phyloP scores from a whole-genome alignment of 2,113 vertebrate species.

The Benitochromis conjunctus region DNA sequence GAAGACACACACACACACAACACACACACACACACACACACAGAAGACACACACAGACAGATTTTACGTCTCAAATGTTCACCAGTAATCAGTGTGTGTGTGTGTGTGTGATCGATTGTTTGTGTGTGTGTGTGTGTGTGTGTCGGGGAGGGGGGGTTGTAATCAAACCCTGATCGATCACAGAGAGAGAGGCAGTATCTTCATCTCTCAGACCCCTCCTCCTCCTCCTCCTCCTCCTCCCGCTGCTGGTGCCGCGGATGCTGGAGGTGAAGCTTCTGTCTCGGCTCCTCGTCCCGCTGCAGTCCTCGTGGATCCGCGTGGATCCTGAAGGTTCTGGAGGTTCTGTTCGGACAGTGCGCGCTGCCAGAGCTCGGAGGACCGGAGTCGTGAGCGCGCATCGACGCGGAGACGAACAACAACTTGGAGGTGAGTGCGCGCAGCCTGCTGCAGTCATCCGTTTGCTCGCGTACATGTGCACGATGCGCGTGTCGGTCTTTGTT shows the following conservation, averaged over 20 bases:
- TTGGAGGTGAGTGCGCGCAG: background rate
- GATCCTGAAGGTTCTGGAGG: background rate
- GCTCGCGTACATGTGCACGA: background rate
- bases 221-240: background rate
- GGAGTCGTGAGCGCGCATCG: background rate
- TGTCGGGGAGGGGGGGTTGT: background rate
- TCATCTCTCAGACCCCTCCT: constrained; percentile 20
- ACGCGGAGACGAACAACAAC: constrained; percentile 17
- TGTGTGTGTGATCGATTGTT: too few relatives aligned
- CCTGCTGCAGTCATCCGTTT: background rate
- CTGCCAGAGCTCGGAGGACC: background rate
- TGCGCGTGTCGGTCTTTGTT: background rate
- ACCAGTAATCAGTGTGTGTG: too few relatives aligned
- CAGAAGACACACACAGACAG: rapidly evolving
- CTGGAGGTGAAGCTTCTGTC: constrained; percentile 26
- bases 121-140: too few relatives aligned
- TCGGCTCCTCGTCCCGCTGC: constrained; percentile 4
- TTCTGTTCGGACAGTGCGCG: background rate
- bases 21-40: rapidly evolving
- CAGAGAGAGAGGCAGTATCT: constrained; percentile 14
- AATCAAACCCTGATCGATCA: constrained; percentile 6
- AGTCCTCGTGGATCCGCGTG: background rate
- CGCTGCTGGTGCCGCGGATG: constrained; percentile 28
- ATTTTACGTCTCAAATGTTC: too few relatives aligned
- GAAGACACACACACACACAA: too few relatives aligned